Base-by-base conservation (phyloP, 2,113 vertebrate species). In the Hylia prasina region DNA sequence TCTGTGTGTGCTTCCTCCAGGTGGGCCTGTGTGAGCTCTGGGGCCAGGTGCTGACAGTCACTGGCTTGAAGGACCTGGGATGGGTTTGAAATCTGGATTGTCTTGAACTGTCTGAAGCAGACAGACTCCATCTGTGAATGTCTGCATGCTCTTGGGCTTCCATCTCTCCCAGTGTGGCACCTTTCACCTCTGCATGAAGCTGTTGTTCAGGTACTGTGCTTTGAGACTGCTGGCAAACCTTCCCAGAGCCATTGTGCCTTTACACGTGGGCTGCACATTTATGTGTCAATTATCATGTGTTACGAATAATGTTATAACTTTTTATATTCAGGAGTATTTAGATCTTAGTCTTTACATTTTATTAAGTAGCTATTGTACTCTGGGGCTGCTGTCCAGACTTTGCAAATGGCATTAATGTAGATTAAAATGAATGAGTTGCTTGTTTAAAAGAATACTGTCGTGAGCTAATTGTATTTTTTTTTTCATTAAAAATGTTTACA, bases 191-290 rank as follows among this genome's bases (percentile, higher is more conserved):
- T 77, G 60, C 17, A 58, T 80, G 56, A 80, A 72, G 86, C 66
- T 85, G 48, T 58, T 63, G 6, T 65, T 70, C 89, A 89, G 95
- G 96, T 96, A 93, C 60, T 84, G 69, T 75, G 35, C 45, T 88
- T 73, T 56, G 7, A 22, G 53, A 40, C 47, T 58, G 28, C 30
- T 80, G 40, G 33, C 30, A 42, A 81, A 23, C 21, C 60, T 47
- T 72, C 70, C 60, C 58, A 73, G 35, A 68, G 30, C 30, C 51
- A 37, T 8, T 75, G 31, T 45, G n/a, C 53, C n/a, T 81, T 85
- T 88, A 30, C 35, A 93, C 63, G 27, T 11, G 31, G 56, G 28
- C 56, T 75, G 11, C 28, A 54, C 4, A 2, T 45, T 60, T 58
- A n/a, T 54, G 37, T 89, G 15, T 33, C 4, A 39, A 22, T 68